Conservation (phyloP, 1,140 invertebrate species). For the Aphelinus certus region DNA sequence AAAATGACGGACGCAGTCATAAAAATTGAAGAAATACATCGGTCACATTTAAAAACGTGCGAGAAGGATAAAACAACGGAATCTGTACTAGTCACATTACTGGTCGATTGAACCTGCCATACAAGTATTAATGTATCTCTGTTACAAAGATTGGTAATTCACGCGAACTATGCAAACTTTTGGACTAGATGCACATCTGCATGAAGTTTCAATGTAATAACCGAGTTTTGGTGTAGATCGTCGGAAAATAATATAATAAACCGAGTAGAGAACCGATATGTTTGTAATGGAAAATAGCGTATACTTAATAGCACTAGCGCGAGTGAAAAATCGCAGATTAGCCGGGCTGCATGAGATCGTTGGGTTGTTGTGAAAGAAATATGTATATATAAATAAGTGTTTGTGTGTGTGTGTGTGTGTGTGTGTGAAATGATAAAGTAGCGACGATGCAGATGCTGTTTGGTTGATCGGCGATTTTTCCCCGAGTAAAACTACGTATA, state of each 20-base stretch:
- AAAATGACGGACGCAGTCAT: not conserved
- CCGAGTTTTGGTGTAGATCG: constrained; percentile 6
- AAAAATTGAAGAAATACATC: not conserved
- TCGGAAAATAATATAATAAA: constrained; percentile 11
- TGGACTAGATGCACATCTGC: constrained; percentile 42
- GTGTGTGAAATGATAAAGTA: too few species aligned
- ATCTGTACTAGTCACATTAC: not conserved
- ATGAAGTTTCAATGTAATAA: constrained; percentile 19
- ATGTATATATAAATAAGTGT: too few species aligned
- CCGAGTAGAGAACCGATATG: constrained; percentile 10
- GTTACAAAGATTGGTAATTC: not conserved
- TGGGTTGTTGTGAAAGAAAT: too few species aligned
- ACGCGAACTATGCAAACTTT: constrained; percentile 23
- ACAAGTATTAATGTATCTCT: not conserved
- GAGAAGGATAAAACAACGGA: too few species aligned
- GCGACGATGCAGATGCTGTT: too few species aligned
- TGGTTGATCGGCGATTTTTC: too few species aligned
- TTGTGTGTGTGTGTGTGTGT: too few species aligned
- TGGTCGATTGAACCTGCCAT: not conserved
- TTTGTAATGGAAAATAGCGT: not conserved
- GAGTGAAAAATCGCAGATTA: not conserved
- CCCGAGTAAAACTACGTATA: not conserved
- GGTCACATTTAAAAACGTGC: not conserved
- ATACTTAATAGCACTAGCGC: constrained; percentile 27
- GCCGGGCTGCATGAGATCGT: too few species aligned